Base-by-base conservation (phyloP, 2,113 vertebrate genomes). In the Ursus arctos region DNA sequence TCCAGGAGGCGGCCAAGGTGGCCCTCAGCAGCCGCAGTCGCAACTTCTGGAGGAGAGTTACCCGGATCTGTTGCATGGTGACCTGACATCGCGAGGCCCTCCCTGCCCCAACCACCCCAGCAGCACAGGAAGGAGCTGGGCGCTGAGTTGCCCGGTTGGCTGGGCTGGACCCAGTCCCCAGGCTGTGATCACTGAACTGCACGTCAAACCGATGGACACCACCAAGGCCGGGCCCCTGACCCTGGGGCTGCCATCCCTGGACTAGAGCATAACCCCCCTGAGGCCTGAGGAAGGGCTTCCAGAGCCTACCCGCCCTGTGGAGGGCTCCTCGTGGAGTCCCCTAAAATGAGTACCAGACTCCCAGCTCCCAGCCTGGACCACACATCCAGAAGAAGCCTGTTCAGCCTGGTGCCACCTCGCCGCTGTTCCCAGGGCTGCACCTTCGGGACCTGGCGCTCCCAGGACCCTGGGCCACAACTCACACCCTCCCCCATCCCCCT, bases 21-120 rank as follows among this genome's bases (percentile, higher is more conserved):
- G 98, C 99, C 7, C 95, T 99, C 40, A 93, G 94, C 0, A 97
- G 97, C n/a, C 97, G 63, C 51, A 49, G 95, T 22, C 80, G 10
- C 16, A 72, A 96, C 85, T 11, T 28, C 94, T 87, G 98, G 98
- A 72, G 96, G 53, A 47, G 95, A 43, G 33, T 98, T 2, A 86
- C 95, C 43, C 85, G 6, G 72, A 96, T n/a, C 61, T 94, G 81
- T 43, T 97, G 98, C 6, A 40, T 98, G 80, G 24, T 96, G 89
- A 97, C 71, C 94, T 98, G 98, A 98, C 43, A 5, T 31, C 76
- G 4, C 9, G 22, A 55, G 61, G 5, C 1, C 97, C 88, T 88
- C 80, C 94, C 97, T 19, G 24, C 18, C 67, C 65, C 2, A 10
- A 24, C 12, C 14, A 8, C 40, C 51, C 76, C 2, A 1, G 33